Evolutionary conservation across 2,888 invertebrate species (phyloP).

Genomic region (Mechanitis mazaeus): DNA sequence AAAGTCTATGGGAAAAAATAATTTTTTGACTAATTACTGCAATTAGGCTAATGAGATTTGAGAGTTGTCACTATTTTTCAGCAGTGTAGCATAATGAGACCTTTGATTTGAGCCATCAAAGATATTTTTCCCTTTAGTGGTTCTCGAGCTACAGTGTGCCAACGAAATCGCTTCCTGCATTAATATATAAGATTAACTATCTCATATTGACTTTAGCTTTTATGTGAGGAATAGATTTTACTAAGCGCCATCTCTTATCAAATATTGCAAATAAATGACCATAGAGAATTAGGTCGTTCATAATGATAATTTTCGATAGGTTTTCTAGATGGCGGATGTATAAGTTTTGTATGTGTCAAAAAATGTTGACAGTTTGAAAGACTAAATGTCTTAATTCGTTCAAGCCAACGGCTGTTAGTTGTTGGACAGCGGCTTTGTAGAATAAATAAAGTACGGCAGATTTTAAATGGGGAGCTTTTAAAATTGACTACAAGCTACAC

Average conservation of each 20-base stretch:
- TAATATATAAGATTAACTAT: too few species aligned
- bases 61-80: too few species aligned
- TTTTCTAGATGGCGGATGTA: constrained; percentile 22
- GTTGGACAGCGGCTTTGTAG: constrained; percentile 29
- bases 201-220: too few species aligned
- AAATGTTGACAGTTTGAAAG: constrained; percentile 31
- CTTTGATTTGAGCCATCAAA: too few species aligned
- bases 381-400: constrained; percentile 43
- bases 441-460: constrained; percentile 55
- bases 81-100: too few species aligned
- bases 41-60: too few species aligned
- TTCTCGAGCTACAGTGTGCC: too few species aligned
- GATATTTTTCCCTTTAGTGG: too few species aligned
- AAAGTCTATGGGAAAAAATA: too few species aligned
- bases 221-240: too few species aligned
- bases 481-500: constrained; percentile 43
- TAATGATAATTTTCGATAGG: constrained; percentile 12
- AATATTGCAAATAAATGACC: not conserved
- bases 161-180: too few species aligned
- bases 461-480: constrained; percentile 46
- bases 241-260: constrained; percentile 12
- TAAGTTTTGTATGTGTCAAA: constrained; percentile 4
- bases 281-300: constrained; percentile 28
- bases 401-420: constrained; percentile 46
- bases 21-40: too few species aligned